phyloP scores from a whole-genome alignment of 2,888 invertebrate species.

The Sclerodermus sp. region DNA sequence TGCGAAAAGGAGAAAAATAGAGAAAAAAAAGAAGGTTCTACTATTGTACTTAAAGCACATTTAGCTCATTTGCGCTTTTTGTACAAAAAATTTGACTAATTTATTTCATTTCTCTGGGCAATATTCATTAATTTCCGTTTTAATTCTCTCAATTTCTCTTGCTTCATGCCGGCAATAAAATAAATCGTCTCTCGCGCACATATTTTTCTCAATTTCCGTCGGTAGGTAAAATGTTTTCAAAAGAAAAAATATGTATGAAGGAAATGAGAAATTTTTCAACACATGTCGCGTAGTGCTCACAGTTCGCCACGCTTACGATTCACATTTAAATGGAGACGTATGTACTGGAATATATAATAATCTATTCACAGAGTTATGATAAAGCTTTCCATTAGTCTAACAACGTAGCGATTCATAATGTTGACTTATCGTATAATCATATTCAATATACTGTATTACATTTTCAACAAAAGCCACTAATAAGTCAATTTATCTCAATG shows the following conservation, averaged over 20 bases:
- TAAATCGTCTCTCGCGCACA: slow-evolving; percentile 1
- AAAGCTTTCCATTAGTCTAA: no score
- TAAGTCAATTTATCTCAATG: no score
- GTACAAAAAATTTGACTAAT: slow-evolving; percentile 12
- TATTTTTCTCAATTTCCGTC: not conserved
- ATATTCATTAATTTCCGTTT: slow-evolving; percentile 17
- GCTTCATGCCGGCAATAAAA: slow-evolving; percentile 10
- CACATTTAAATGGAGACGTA: slow-evolving; percentile 18
- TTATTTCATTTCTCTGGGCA: slow-evolving; percentile 14
- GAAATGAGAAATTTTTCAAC: no score
- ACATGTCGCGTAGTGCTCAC: no score
- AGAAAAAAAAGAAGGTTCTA: not conserved
- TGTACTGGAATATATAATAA: no score
- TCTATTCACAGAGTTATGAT: no score
- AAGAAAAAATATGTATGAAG: no score
- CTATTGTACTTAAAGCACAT: slow-evolving; percentile 3
- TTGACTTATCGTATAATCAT: no score
- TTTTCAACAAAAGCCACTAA: no score
- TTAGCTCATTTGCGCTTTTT: slow-evolving; percentile 12
- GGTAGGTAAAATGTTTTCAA: no score
- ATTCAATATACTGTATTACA: no score
- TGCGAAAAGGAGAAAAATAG: slow-evolving; percentile 4
- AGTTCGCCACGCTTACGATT: slow-evolving; percentile 5
- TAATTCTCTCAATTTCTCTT: slow-evolving; percentile 34
- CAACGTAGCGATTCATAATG: no score